Percentiles rank a stretch among this genome's conserved stretches.
Evolutionary conservation across 1,140 invertebrate species (phyloP).

Genomic region (Drosophila ohnishii): DNA sequence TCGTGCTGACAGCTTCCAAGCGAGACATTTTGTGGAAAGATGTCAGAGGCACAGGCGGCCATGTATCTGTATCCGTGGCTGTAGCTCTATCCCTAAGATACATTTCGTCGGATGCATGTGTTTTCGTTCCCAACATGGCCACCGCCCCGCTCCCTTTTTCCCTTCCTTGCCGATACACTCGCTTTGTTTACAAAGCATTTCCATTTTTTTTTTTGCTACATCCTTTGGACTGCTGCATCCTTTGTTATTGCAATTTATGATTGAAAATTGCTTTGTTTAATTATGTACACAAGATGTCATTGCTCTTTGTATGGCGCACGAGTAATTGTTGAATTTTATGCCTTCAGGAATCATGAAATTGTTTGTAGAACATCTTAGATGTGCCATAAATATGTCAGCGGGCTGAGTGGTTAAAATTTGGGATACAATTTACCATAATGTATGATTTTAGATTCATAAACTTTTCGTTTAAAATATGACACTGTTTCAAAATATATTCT

Average conservation of each 20-base stretch:
- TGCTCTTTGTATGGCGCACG: conserved; percentile 26
- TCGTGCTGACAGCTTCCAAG: conserved; percentile 61
- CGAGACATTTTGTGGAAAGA: conserved; percentile 70
- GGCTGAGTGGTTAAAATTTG: not conserved
- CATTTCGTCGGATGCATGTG: conserved; percentile 40
- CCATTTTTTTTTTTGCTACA: conserved; percentile 31
- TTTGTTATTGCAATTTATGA: conserved; percentile 52
- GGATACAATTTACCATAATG: not conserved
- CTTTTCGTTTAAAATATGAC: not conserved
- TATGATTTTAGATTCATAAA: not conserved
- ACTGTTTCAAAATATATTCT: not conserved
- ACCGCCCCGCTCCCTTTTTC: conserved; percentile 29
- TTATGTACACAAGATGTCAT: conserved; percentile 51
- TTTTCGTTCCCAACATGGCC: conserved; percentile 54
- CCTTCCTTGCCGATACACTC: not conserved
- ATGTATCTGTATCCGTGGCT: conserved; percentile 14
- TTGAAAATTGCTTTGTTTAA: conserved; percentile 36
- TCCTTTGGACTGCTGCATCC: conserved; percentile 21
- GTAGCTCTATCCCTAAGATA: conserved; percentile 37
- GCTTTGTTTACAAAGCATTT: conserved; percentile 35
- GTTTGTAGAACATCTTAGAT: conserved; percentile 37
- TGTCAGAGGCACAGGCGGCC: conserved; percentile 38
- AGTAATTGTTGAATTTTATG: conserved; percentile 41
- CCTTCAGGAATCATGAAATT: conserved; percentile 18
- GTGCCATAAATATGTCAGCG: conserved; percentile 37